Evolutionary conservation across 2,888 invertebrate genomes (phyloP), one percentile per base, ranked within the genome.

Genomic region (Agriotes lineatus): DNA sequence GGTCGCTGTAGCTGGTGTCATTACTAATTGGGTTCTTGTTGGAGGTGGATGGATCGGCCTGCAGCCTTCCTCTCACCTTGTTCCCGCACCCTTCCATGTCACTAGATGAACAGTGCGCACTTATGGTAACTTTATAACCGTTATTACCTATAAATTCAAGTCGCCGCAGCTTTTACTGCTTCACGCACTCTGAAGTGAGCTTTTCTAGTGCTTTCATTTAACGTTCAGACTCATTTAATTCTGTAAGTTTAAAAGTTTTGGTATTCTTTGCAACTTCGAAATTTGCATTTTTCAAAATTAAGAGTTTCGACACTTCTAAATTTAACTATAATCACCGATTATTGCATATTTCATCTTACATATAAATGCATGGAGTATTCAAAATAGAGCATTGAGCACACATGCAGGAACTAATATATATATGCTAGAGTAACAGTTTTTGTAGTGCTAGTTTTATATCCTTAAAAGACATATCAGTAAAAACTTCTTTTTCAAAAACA

Each of bases 1-100:
- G 70, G 69, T 64, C 59, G 65, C 60, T 71, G 69, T 73, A 71
- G 73, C 61, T 74, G 74, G 73, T 72, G 68, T 71, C 67, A 73
- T 61, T 79, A 81, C 80, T 82, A 82, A 81, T 82, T 81, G 79
- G 79, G 79, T 79, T 82, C 81, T 79, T 80, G 76, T 81, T 81
- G 80, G 87, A 87, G 87, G 83, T 84, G 87, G 86, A 87, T 83
- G 83, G 85, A 84, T 85, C 86, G 84, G 84, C 85, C 84, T 86
- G 86, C 84, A 82, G 86, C 85, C 85, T 86, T 83, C 86, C 86
- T 83, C 83, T 84, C 81, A 82, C 82, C 85, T 82, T 83, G 83
- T 81, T 82, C 82, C 82, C 83, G 76, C 80, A 77, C 75, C 74
- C 82, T 81, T 83, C 84, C 83, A 82, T 84, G 82, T 81, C 83